Evolutionary conservation across 1,140 invertebrate genomes (phyloP), one percentile per base, ranked within the genome.

Genomic region (Drosophila mayri): DNA sequence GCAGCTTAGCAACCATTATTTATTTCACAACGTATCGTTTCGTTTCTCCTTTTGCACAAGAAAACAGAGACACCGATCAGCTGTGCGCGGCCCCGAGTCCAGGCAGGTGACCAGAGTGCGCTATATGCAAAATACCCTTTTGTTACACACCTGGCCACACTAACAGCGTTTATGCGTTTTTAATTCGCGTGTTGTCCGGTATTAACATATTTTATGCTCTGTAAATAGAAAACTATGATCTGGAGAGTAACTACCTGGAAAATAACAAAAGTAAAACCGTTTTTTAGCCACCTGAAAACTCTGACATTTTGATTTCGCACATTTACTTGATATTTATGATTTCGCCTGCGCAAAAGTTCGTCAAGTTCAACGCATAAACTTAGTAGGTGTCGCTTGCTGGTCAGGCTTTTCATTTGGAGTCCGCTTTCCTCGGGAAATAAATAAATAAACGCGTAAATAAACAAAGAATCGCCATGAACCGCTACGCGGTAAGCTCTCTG

Each of bases 401-500:
- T 54, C 50, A 37, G 32, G 32, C 50, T 54, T 54, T 37, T 22
- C 32, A 37, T 4, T 8, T 4, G 20, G 3, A 37, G 32, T 37
- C 32, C 18, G 32, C 18, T 14, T 54, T 22, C 4, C 12, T 18
- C 25, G 40, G 30, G 25, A 50, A 50, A 30, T 30, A 30, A 30
- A 30, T 30, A 30, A 30, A 30, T 30, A 32, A 52, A 18, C n/a
- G 12, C 25, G 14, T 25, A 22, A 38, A 35, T n/a, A 54, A 57
- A 28, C 28, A 55, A n/a, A 14, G 3, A 32, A 35, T 20, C n/a
- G 35, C 14, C 18, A 98, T 98, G 96, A 96, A 98, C 59, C 97
- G 96, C 78, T 99, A 98, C 86, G 95, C 96, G 90, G 94, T 97
- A 35, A 93, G 97, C 55, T 95, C 96, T 46, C 95, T 97, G 85